Base-by-base conservation (phyloP, 2,797 vertebrate species). In the Rhinoraja longicauda region DNA sequence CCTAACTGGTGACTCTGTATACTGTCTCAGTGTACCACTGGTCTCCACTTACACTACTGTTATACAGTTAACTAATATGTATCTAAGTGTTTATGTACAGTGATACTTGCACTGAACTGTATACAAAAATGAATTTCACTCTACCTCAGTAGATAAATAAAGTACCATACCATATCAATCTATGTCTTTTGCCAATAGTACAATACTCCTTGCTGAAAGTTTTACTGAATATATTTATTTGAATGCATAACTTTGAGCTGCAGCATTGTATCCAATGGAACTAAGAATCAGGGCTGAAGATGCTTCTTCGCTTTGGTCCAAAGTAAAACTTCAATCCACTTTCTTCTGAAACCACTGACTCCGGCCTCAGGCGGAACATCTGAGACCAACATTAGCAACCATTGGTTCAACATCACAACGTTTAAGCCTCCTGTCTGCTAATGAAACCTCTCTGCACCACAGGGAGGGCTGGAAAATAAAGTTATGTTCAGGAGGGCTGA, bases 291-390 rank as follows among this genome's bases (percentile, higher is more conserved):
- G 15, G 17, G 19, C 17, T 0, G 70, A 70, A 72, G 59, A n/a
- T 67, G 26, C 2, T n/a, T 88, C 84, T 32, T 88, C 13, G 21
- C 67, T 88, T 88, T 67, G 62, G 59, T 67, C 59, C 84, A 88
- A 88, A 19, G n/a, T 64, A 67, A 88, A 88, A 88, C 84, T 19
- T 67, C 62, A 26, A 88, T 29, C 29, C 59, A 88, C 29, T 88
- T 88, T 88, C 59, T 88, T 64, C 32, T 8, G 84, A 88, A 67
- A 88, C 59, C 32, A 88, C 17, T 88, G 84, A 36, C 84, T 62
- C 84, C 84, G 36, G 59, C 59, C 8, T 21, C n/a, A 32, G 62
- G 17, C 84, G 1, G 84, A 88, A 67, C 39, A 21, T 88, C 19
- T 19, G 17, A 88, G 59, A 13, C 57, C 1, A 17, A 29, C 82